Conservation (phyloP, 2,113 vertebrate species). For the Microtus ochrogaster region DNA sequence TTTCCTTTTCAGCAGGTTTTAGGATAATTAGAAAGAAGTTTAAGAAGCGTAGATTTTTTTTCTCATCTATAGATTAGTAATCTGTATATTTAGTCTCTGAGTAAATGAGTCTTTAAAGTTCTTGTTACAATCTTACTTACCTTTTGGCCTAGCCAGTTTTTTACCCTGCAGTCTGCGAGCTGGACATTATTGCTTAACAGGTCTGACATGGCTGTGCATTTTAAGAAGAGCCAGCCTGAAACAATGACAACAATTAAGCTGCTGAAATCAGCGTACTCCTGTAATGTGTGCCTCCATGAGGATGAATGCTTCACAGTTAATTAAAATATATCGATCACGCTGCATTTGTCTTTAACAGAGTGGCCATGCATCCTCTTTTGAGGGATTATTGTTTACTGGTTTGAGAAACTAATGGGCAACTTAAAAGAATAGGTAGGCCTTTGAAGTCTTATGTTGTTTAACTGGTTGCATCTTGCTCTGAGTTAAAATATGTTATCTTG, state of each 20-base stretch:
- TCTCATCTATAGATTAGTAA: background rate
- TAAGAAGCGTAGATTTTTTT: slow-evolving; percentile 21
- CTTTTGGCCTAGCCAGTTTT: background rate
- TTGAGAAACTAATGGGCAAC: slow-evolving; percentile 66
- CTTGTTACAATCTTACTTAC: background rate
- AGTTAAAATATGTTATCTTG: slow-evolving; percentile 67
- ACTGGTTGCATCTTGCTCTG: slow-evolving; percentile 53
- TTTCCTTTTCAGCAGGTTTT: background rate
- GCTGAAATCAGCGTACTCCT: slow-evolving; percentile 8
- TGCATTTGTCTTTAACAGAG: slow-evolving; percentile 72
- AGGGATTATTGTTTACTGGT: slow-evolving; percentile 66
- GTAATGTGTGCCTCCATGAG: slow-evolving; percentile 10
- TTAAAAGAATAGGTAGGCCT: slow-evolving; percentile 69
- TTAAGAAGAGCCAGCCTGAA: slow-evolving; percentile 44
- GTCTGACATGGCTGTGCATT: slow-evolving; percentile 5
- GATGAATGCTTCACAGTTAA: slow-evolving; percentile 74
- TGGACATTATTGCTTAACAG: slow-evolving; percentile 29
- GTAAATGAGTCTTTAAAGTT: background rate
- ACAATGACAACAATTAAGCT: slow-evolving; percentile 59
- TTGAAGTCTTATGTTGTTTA: slow-evolving; percentile 70
- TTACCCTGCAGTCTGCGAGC: slow-evolving; percentile 38
- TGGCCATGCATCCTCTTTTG: slow-evolving; percentile 33
- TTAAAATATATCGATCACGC: slow-evolving; percentile 80
- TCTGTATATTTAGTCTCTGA: slow-evolving; percentile 5
- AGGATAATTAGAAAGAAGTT: background rate